Percentiles rank a stretch among this genome's conserved stretches.
These are phyloP conservation scores for Nomada fabriciana DNA, from an alignment of 2,888 invertebrate species.

Conservation along the genomic window DNA sequence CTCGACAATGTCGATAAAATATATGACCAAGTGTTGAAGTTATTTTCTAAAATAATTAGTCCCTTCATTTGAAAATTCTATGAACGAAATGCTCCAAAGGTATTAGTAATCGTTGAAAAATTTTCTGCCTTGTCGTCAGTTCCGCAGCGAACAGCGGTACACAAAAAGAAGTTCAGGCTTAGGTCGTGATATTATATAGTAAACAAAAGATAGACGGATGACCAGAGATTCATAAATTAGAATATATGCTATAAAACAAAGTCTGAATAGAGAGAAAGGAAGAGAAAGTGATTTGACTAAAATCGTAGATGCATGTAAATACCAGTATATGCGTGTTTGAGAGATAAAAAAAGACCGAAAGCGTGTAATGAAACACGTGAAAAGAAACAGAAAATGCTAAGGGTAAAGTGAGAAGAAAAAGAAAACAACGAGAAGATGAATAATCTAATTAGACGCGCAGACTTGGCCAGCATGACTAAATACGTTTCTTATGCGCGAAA, in stretches of 20 bases:
- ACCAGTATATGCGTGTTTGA: constrained; percentile 17
- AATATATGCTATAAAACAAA: constrained; percentile 29
- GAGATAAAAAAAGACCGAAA: neutral
- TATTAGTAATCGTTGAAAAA: too few species aligned
- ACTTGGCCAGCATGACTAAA: neutral
- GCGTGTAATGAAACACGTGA: neutral
- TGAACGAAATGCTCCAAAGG: too few species aligned
- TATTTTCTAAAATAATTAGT: too few species aligned
- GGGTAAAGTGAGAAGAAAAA: too few species aligned
- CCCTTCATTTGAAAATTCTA: too few species aligned
- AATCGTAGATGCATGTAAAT: constrained; percentile 38
- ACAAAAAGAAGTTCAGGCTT: neutral
- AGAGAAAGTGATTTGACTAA: constrained; percentile 53
- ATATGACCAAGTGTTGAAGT: too few species aligned
- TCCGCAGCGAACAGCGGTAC: too few species aligned
- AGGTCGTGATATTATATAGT: neutral
- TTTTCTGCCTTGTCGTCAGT: too few species aligned
- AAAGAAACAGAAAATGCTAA: neutral
- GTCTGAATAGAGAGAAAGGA: constrained; percentile 54
- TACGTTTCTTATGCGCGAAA: neutral
- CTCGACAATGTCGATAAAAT: too few species aligned
- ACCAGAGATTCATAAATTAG: constrained; percentile 35
- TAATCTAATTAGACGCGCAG: constrained; percentile 12
- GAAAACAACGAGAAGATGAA: constrained; percentile 19
- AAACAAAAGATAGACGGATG: constrained; percentile 31